Evolutionary conservation across 37 sponge, comb jelly and placozoan genomes (phyloP).

Genomic region (Aplysina aerophoba): DNA sequence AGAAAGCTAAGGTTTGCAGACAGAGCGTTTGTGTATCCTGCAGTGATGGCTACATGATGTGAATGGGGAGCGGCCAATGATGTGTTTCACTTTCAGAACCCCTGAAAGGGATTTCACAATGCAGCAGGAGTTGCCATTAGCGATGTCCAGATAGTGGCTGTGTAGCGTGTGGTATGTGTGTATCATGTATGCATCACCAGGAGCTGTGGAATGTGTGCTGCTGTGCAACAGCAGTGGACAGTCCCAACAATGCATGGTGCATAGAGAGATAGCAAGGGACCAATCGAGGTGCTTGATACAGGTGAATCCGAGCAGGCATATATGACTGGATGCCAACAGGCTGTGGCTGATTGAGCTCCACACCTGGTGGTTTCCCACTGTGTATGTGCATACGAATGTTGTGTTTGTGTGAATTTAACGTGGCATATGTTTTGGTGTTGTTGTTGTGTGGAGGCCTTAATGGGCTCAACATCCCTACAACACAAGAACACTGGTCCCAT

Average conservation of each 20-base stretch:
- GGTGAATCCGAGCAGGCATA: too few relatives aligned
- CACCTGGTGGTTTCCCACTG: too few relatives aligned
- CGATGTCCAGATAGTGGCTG: too few relatives aligned
- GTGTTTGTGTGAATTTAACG: neutral
- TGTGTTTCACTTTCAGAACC: slow-evolving; percentile 14
- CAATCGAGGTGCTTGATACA: too few relatives aligned
- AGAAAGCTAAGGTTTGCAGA: slow-evolving; percentile 66
- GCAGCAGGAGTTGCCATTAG: slow-evolving; percentile 31
- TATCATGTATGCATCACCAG: neutral
- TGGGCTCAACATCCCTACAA: neutral
- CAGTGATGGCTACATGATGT: neutral
- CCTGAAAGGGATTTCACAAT: slow-evolving; percentile 26
- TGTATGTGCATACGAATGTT: neutral
- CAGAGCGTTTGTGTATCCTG: neutral
- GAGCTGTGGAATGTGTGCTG: too few relatives aligned
- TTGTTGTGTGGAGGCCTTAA: neutral
- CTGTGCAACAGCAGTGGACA: neutral
- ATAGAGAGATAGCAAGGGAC: neutral
- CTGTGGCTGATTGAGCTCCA: too few relatives aligned
- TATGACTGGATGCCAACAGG: too few relatives aligned
- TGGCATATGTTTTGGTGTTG: neutral
- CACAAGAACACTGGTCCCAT: too few relatives aligned
- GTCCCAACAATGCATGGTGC: neutral
- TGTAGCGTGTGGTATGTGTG: neutral
- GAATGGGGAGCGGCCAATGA: neutral